These are phyloP conservation scores for Notarius lentiginosus DNA, from an alignment of 2,113 vertebrate species.

Conservation along the genomic window DNA sequence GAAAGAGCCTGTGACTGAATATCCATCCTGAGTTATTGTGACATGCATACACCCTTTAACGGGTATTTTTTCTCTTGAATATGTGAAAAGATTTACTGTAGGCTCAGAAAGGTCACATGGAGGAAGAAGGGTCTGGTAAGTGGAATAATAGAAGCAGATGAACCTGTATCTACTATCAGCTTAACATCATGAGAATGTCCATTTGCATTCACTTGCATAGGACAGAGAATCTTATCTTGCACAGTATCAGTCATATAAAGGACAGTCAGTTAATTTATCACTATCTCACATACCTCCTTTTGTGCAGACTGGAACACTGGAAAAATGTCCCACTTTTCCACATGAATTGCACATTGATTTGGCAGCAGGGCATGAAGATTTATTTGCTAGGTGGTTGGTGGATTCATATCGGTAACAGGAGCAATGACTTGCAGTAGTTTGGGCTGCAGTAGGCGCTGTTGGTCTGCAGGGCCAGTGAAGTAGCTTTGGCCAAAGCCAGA, in stretches of 20 bases:
- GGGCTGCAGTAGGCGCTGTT: too few relatives aligned
- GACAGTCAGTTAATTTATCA: not conserved
- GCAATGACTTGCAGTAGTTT: too few relatives aligned
- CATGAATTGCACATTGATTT: not conserved
- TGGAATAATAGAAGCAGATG: not conserved
- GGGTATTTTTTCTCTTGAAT: too few relatives aligned
- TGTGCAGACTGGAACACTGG: not conserved
- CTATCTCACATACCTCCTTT: not conserved
- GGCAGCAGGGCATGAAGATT: too few relatives aligned
- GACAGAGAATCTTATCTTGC: not conserved
- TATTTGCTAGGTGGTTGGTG: too few relatives aligned
- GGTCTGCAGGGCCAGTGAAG: not conserved
- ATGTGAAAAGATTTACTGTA: too few relatives aligned
- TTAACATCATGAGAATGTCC: not conserved
- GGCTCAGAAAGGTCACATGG: too few relatives aligned
- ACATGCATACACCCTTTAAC: too few relatives aligned
- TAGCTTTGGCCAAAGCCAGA: conserved; percentile 8
- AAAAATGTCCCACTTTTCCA: not conserved
- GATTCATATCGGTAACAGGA: too few relatives aligned
- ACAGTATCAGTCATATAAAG: conserved; percentile 9
- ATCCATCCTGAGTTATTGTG: too few relatives aligned
- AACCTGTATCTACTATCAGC: not conserved
- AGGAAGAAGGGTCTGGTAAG: not conserved
- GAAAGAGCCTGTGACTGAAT: too few relatives aligned
- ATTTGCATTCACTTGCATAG: not conserved